phyloP scores from a whole-genome alignment of 2,888 invertebrate species.

The Halocaridina rubra region DNA sequence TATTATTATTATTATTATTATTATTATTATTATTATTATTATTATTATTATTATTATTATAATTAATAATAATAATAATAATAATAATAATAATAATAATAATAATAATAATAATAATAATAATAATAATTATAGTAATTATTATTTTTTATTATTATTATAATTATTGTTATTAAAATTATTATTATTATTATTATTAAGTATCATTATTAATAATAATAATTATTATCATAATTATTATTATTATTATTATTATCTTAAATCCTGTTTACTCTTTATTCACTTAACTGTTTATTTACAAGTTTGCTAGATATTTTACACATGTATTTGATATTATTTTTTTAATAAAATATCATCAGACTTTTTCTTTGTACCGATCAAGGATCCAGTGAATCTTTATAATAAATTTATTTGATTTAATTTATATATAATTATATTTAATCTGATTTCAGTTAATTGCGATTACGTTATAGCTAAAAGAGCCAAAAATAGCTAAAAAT shows the following conservation, averaged over 20 bases:
- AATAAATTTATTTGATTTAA: too few relatives aligned
- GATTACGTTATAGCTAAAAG: too few relatives aligned
- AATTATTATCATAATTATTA: neutral
- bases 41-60: neutral
- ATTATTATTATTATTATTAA: neutral
- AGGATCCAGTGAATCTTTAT: too few relatives aligned
- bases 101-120: neutral
- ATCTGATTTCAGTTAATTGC: too few relatives aligned
- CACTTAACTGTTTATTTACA: too few relatives aligned
- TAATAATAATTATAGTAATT: neutral
- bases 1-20: neutral
- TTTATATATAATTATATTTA: too few relatives aligned
- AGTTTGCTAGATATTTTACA: too few relatives aligned
- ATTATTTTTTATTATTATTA: neutral
- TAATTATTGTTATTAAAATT: neutral
- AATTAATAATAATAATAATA: neutral
- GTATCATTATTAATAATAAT: neutral
- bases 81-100: neutral
- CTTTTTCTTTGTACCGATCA: too few relatives aligned
- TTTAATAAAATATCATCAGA: too few relatives aligned
- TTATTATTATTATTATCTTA: neutral
- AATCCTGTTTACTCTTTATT: too few relatives aligned
- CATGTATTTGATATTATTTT: too few relatives aligned
- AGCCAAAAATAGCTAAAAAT: too few relatives aligned
- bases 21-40: neutral